Evolutionary conservation across 2,113 vertebrate genomes (phyloP), one percentile per base, ranked within the genome.

Genomic region (Coptodon bakossiorum): DNA sequence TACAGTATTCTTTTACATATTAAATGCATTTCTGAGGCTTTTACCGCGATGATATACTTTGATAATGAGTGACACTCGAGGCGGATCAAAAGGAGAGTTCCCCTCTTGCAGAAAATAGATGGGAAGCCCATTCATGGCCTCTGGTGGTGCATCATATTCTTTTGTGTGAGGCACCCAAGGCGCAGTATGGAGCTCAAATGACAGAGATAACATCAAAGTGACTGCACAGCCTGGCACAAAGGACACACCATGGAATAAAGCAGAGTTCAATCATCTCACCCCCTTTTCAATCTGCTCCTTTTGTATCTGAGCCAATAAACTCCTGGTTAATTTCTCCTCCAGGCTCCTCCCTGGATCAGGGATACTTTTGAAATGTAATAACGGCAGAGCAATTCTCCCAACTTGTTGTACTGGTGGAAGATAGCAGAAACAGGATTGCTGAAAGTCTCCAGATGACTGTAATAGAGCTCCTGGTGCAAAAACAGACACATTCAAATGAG

Each of bases 181-280:
- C 56, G 16, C 81, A n/a, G 89, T 31, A 83, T 83, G 83, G 27
- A n/a, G 86, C 91, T 92, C 59, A 19, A 86, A 92, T 89, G 94
- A 95, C 90, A 89, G 90, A 79, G 94, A 95, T 95, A 93, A 83
- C 90, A 95, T 96, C 94, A 89, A 95, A 95, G 95, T 90, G 88
- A 93, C 88, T 87, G 86, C 78, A 89, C 89, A 88, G 91, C 85
- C 88, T 40, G 63, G 88, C 89, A 95, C 95, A 96, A 95, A 94
- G 85, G 91, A 90, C 93, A 89, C 85, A 52, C 89, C 80, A 50
- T 6, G 66, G 93, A 92, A 96, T 91, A 96, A 95, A 95, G 90
- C 90, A 81, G 82, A 94, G 95, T 94, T 93, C 92, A 94, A 90
- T 95, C 93, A 90, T 93, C 92, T 92, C 91, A 88, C 63, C 89